Evolutionary conservation across 30 jellyfish, hydroid and myxozoan genomes (phyloP).

Genomic region (Cassiopea xamachana): DNA sequence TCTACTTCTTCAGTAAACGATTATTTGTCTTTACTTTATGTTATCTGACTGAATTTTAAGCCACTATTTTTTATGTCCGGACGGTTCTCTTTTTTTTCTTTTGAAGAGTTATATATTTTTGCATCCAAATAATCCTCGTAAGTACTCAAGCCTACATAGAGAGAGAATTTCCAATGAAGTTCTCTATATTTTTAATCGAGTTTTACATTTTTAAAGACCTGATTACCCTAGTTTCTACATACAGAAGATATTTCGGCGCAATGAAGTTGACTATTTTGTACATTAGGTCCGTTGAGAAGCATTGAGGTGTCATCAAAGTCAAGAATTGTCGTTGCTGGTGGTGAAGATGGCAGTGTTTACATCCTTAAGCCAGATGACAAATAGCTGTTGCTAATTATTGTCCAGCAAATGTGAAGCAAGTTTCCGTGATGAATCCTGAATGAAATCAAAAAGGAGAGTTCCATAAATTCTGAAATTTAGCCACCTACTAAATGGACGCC

Average conservation of each 20-base stretch:
- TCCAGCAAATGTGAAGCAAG: background rate
- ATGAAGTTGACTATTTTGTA: background rate
- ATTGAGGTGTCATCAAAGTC: constrained; percentile 55
- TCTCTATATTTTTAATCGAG: too few relatives aligned
- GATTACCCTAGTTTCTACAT: background rate
- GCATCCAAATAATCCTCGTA: too few relatives aligned
- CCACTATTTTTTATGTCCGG: too few relatives aligned
- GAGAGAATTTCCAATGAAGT: too few relatives aligned
- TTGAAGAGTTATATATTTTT: too few relatives aligned
- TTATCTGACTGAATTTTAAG: too few relatives aligned
- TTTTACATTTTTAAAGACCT: too few relatives aligned
- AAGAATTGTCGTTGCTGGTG: constrained; percentile 57
- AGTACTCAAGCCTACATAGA: too few relatives aligned
- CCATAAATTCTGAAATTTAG: background rate
- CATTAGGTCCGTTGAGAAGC: constrained; percentile 61
- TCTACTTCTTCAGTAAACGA: too few relatives aligned
- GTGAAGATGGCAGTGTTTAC: constrained; percentile 66
- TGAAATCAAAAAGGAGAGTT: background rate
- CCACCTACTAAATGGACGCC: too few relatives aligned
- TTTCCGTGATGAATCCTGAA: background rate
- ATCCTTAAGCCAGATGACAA: constrained; percentile 24
- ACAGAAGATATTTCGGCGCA: background rate
- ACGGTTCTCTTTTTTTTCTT: too few relatives aligned
- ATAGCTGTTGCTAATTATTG: background rate
- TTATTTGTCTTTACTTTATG: too few relatives aligned